phyloP scores from a whole-genome alignment of 1,140 invertebrate species.

The Homarus americanus region DNA sequence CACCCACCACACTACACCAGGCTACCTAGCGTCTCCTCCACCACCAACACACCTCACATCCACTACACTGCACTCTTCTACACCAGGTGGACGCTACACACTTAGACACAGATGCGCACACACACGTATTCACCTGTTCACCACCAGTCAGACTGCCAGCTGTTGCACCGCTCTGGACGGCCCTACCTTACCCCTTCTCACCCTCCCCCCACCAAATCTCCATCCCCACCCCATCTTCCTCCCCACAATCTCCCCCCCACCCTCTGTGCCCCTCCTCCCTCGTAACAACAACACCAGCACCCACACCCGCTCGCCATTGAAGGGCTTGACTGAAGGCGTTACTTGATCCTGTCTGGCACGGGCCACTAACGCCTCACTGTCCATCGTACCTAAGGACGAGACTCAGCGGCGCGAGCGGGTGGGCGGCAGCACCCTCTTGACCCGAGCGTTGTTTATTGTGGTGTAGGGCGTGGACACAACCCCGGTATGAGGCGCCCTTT shows the following conservation, averaged over 20 bases:
- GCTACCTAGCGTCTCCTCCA: neutral
- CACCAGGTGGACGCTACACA: neutral
- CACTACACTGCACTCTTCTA: neutral
- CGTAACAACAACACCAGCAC: conserved; percentile 45
- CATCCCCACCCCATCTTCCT: neutral
- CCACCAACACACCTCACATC: neutral
- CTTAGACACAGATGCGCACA: neutral
- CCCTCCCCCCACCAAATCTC: conserved; percentile 1
- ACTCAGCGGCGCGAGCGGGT: neutral
- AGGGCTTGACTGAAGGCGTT: conserved; percentile 56
- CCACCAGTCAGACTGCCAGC: conserved; percentile 30
- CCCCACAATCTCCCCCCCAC: neutral
- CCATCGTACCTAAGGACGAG: conserved; percentile 11
- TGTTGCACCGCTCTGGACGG: conserved; percentile 29
- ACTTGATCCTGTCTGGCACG: neutral
- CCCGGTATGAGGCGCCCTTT: neutral
- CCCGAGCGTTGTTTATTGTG: conserved; percentile 45
- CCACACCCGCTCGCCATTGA: conserved; percentile 55
- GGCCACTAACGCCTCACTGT: conserved; percentile 9
- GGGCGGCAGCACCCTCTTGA: conserved; percentile 20
- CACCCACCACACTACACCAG: too few species aligned
- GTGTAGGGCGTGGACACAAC: conserved; percentile 29
- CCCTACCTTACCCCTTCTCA: conserved; percentile 6
- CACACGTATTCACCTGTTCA: conserved; percentile 14
- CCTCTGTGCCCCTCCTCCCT: neutral